Evolutionary conservation across 2,113 vertebrate species (phyloP).

Genomic region (Sinocyclocheilus anophthalmus): DNA sequence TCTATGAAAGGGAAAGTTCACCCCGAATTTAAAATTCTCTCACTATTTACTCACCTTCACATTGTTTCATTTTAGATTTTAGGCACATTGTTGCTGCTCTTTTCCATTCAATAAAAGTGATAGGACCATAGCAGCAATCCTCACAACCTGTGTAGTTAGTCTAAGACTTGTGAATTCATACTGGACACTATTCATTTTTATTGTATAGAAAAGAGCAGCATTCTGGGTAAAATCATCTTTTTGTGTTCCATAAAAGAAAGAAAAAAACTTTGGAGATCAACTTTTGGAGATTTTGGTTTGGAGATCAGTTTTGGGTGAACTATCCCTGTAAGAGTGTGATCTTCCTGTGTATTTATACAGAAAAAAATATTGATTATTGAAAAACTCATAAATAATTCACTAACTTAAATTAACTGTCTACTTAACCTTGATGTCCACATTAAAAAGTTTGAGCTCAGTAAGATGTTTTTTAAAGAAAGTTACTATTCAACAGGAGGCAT

Average conservation of each 20-base stretch:
- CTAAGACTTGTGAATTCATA: not conserved
- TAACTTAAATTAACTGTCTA: too few relatives aligned
- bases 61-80: not conserved
- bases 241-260: not conserved
- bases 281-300: not conserved
- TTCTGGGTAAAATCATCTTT: too few relatives aligned
- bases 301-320: not conserved
- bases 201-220: not conserved
- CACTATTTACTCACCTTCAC: not conserved
- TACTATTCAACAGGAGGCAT: not conserved
- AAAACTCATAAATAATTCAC: too few relatives aligned
- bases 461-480: too few relatives aligned
- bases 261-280: not conserved
- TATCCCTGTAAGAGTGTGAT: not conserved
- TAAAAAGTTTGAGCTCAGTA: too few relatives aligned
- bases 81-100: not conserved
- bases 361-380: too few relatives aligned
- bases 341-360: too few relatives aligned
- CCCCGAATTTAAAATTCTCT: not conserved
- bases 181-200: not conserved
- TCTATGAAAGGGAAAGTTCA: not conserved
- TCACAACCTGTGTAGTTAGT: not conserved
- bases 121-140: too few relatives aligned
- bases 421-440: too few relatives aligned
- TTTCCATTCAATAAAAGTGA: not conserved